Evolutionary conservation across 2,888 invertebrate species (phyloP).

Genomic region (Trachelus tabidus): DNA sequence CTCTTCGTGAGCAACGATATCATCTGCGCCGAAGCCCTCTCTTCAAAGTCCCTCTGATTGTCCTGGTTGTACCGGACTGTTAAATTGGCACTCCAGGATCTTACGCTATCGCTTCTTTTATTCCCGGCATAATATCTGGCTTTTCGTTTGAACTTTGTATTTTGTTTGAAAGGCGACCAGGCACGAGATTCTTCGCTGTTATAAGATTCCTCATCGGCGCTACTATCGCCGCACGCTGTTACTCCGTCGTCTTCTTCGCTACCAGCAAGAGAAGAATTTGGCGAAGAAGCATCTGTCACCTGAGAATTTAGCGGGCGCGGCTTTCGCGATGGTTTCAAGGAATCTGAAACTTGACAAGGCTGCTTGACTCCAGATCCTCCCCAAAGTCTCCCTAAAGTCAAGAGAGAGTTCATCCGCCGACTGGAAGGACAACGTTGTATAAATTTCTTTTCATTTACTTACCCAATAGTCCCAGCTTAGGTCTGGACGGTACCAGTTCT

Average conservation of each 20-base stretch:
- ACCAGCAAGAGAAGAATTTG: constrained; percentile 50
- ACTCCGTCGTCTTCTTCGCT: constrained; percentile 53
- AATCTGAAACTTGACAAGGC: constrained; percentile 41
- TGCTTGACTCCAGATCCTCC: constrained; percentile 51
- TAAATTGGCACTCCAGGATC: constrained; percentile 80
- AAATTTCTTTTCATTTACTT: constrained; percentile 27
- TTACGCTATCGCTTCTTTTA: constrained; percentile 67
- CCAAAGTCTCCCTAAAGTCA: constrained; percentile 57
- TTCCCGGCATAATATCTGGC: constrained; percentile 37
- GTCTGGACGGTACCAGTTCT: constrained; percentile 73
- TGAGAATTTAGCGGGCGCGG: constrained; percentile 45
- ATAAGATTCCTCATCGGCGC: constrained; percentile 54
- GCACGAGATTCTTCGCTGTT: constrained; percentile 56
- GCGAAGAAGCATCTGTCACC: constrained; percentile 47
- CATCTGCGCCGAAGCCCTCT: constrained; percentile 79
- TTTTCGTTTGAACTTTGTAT: constrained; percentile 38
- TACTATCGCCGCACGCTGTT: constrained; percentile 50
- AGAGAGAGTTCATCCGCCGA: background rate
- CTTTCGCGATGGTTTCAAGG: constrained; percentile 47
- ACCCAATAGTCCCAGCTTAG: constrained; percentile 74
- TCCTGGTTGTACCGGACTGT: constrained; percentile 89
- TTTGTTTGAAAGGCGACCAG: constrained; percentile 35
- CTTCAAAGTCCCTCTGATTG: constrained; percentile 86
- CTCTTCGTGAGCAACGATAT: constrained; percentile 71
- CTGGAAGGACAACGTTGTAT: background rate